Evolutionary conservation across 1,140 invertebrate species (phyloP).

Genomic region (Sinonovacula constricta): DNA sequence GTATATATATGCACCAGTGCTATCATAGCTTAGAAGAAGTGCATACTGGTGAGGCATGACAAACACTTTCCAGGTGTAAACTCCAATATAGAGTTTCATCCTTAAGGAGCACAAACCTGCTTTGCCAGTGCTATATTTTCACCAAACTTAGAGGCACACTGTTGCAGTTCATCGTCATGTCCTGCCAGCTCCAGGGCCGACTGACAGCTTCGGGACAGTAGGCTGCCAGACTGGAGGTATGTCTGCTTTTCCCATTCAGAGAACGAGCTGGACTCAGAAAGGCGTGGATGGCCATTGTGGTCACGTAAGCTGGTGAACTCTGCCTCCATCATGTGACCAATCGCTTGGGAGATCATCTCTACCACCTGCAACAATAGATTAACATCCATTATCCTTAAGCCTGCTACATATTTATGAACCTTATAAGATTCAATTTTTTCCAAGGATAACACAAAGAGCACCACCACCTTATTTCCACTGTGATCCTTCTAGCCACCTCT

Average conservation of each 20-base stretch:
- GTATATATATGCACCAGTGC: too few relatives aligned
- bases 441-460: too few relatives aligned
- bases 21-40: too few relatives aligned
- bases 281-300: conserved; percentile 89
- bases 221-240: conserved; percentile 88
- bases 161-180: conserved; percentile 82
- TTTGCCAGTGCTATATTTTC: conserved; percentile 93
- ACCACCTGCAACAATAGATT: conserved; percentile 85
- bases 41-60: too few relatives aligned
- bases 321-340: conserved; percentile 91
- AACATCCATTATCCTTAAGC: too few relatives aligned
- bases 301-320: conserved; percentile 93
- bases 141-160: conserved; percentile 92
- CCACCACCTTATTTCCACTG: too few relatives aligned
- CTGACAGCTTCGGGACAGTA: conserved; percentile 93
- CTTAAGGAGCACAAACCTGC: too few relatives aligned
- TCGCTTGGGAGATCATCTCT: conserved; percentile 92
- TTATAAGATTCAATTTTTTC: too few relatives aligned
- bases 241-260: conserved; percentile 91
- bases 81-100: too few relatives aligned
- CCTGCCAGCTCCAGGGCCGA: conserved; percentile 90
- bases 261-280: conserved; percentile 85
- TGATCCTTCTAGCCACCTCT: too few relatives aligned
- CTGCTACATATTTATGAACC: too few relatives aligned
- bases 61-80: too few relatives aligned